Conservation (phyloP, 2,888 invertebrate species). For the Acrocera orbiculus region DNA sequence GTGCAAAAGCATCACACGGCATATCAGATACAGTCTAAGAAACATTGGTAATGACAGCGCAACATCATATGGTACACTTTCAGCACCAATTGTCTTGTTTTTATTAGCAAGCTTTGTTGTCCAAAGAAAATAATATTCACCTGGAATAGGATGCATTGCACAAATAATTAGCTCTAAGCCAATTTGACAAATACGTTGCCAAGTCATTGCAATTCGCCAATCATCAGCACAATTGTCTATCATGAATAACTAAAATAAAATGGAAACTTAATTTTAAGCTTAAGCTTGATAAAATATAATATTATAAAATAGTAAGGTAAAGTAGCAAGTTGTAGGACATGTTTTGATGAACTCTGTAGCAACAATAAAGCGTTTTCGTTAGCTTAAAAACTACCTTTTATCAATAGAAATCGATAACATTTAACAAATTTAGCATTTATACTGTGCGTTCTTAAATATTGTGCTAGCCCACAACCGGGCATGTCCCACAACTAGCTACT, state of each 20-base stretch:
- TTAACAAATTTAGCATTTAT: no score
- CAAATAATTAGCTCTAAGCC: constrained; percentile 85
- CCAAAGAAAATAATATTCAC: constrained; percentile 92
- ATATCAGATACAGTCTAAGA: constrained; percentile 96
- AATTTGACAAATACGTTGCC: constrained; percentile 89
- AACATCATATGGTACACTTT: constrained; percentile 84
- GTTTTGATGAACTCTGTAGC: no score
- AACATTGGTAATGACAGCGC: constrained; percentile 98
- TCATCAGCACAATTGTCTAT: constrained; percentile 99
- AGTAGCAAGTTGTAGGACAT: no score
- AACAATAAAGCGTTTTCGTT: no score
- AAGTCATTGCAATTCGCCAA: constrained; percentile 99
- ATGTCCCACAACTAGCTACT: no score
- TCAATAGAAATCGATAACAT: no score
- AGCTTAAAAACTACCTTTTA: no score
- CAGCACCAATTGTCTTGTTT: constrained; percentile 47
- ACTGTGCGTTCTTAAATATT: no score
- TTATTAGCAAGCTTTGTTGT: constrained; percentile 88
- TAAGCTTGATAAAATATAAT: no score
- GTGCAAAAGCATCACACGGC: constrained; percentile 97
- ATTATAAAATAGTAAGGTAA: no score
- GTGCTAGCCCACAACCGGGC: no score
- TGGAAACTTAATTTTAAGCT: no score
- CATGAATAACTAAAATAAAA: constrained; percentile 81
- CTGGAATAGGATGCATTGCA: constrained; percentile 95